These are phyloP conservation scores for Mycetomoellerius zeteki DNA, from an alignment of 1,140 invertebrate species.

Conservation along the genomic window DNA sequence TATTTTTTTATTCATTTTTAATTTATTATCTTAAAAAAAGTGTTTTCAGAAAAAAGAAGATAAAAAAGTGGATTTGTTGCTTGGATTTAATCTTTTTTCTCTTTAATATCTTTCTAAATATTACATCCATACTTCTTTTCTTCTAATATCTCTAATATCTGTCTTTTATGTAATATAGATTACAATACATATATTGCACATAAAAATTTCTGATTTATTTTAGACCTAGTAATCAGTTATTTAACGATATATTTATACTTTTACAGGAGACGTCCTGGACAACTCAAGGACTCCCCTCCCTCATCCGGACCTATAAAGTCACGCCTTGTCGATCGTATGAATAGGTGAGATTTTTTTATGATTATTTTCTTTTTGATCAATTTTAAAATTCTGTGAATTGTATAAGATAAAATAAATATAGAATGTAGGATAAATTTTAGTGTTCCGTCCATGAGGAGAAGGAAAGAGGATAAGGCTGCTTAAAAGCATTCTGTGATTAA, in stretches of 20 bases:
- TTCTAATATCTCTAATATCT: background rate
- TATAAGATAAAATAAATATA: conserved; percentile 52
- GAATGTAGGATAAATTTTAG: background rate
- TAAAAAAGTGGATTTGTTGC: background rate
- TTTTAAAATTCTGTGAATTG: background rate
- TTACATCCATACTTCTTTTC: background rate
- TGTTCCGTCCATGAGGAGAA: conserved; percentile 76
- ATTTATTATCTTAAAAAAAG: background rate
- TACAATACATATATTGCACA: background rate
- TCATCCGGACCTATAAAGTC: conserved; percentile 72
- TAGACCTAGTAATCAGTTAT: background rate
- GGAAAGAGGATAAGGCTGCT: conserved; percentile 70
- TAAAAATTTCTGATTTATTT: background rate
- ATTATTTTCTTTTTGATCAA: background rate
- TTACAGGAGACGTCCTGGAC: conserved; percentile 72
- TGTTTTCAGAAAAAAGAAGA: background rate
- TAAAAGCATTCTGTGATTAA: conserved; percentile 7
- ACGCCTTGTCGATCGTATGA: conserved; percentile 71
- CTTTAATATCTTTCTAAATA: background rate
- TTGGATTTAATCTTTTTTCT: background rate
- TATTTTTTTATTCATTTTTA: background rate
- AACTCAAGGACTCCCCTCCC: conserved; percentile 53
- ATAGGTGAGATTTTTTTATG: conserved; percentile 75
- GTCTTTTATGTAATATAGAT: background rate
- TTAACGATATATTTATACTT: background rate